phyloP scores from a whole-genome alignment of 1,140 invertebrate species.

The Drosophila busckii region DNA sequence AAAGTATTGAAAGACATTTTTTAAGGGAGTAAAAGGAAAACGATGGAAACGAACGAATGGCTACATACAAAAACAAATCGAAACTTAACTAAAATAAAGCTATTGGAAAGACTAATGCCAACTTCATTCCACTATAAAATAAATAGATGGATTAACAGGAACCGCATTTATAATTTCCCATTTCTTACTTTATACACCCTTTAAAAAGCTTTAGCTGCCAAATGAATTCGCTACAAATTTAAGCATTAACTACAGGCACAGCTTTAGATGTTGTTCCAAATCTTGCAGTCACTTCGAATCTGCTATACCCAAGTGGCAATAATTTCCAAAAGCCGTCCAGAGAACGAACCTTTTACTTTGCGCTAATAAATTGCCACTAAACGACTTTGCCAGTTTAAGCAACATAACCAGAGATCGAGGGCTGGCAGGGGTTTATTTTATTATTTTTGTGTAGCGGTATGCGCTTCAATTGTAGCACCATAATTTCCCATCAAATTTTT shows the following conservation, averaged over 20 bases:
- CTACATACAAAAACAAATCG: too few relatives aligned
- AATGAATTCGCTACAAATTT: slow-evolving; percentile 39
- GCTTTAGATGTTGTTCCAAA: slow-evolving; percentile 25
- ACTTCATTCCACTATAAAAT: too few relatives aligned
- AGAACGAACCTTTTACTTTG: slow-evolving; percentile 74
- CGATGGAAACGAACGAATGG: too few relatives aligned
- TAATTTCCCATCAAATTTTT: slow-evolving; percentile 78
- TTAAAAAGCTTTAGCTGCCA: slow-evolving; percentile 31
- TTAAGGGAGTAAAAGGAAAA: too few relatives aligned
- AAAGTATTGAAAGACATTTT: too few relatives aligned
- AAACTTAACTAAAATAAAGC: too few relatives aligned
- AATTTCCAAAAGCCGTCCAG: slow-evolving; percentile 43
- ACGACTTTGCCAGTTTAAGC: slow-evolving; percentile 40
- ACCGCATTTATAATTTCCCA: too few relatives aligned
- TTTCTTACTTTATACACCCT: slow-evolving; percentile 36
- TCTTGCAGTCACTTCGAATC: slow-evolving; percentile 17
- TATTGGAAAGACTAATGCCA: too few relatives aligned
- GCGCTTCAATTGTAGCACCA: slow-evolving; percentile 73
- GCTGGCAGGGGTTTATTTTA: slow-evolving; percentile 7
- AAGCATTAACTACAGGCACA: slow-evolving; percentile 23
- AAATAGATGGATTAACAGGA: too few relatives aligned
- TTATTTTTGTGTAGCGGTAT: slow-evolving; percentile 12
- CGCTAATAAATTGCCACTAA: slow-evolving; percentile 73
- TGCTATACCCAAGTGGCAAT: slow-evolving; percentile 53
- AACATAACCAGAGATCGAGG: too few relatives aligned